These are phyloP conservation scores for Scytalopus superciliaris DNA, from an alignment of 2,113 vertebrate genomes.

Conservation along the genomic window DNA sequence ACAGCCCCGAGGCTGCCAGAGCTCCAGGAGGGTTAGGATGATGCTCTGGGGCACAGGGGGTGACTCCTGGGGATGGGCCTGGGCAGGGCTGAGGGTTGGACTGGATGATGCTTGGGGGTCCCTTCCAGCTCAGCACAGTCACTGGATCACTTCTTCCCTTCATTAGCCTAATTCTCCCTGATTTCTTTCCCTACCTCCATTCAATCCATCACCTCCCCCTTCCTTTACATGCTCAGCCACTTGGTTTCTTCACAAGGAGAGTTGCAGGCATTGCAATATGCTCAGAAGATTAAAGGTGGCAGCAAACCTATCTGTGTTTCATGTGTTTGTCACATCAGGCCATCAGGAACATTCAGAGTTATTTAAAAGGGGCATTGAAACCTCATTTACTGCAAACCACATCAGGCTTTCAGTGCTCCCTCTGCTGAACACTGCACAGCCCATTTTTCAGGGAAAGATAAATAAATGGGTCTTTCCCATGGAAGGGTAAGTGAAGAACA, in stretches of 20 bases:
- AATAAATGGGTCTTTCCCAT: neutral
- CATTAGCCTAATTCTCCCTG: neutral
- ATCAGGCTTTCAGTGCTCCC: neutral
- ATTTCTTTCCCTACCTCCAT: neutral
- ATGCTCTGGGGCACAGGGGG: neutral
- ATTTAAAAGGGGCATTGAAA: neutral
- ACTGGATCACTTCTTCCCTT: neutral
- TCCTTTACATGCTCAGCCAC: neutral
- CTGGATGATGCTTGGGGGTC: neutral
- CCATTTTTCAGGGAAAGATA: neutral
- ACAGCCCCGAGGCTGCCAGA: neutral
- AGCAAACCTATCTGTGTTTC: neutral
- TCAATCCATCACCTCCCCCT: neutral
- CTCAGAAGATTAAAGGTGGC: neutral
- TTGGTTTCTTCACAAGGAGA: neutral
- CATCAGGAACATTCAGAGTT: neutral
- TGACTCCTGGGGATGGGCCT: neutral
- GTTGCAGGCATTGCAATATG: neutral
- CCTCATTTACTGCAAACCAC: conserved; percentile 1
- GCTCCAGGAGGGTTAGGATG: neutral
- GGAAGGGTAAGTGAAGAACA: neutral
- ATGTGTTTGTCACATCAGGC: neutral
- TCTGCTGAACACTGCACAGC: neutral
- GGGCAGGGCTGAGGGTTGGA: neutral
- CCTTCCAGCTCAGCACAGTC: neutral